Evolutionary conservation across 2,888 invertebrate genomes (phyloP).

Genomic region (Tinea trinotella): DNA sequence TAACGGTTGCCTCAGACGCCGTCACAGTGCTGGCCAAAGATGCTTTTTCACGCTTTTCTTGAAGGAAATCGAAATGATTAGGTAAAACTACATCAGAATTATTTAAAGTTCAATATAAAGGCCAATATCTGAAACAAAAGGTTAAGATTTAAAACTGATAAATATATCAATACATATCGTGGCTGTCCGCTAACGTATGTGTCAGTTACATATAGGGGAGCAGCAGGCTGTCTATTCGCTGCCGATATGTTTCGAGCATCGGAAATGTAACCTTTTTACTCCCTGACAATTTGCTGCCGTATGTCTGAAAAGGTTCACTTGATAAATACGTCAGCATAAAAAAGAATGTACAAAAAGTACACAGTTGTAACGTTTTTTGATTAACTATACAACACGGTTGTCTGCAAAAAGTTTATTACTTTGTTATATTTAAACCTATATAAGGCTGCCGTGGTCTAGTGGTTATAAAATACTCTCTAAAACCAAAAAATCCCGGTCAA

Average conservation of each 20-base stretch:
- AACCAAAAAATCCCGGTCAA: too few species aligned
- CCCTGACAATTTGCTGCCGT: conserved; percentile 1
- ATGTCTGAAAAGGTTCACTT: conserved; percentile 4
- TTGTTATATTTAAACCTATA: too few species aligned
- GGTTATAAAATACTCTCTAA: too few species aligned
- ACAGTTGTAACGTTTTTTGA: not conserved
- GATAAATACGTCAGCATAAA: not conserved
- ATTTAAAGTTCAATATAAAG: too few species aligned
- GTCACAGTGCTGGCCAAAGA: too few species aligned
- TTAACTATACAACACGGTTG: too few species aligned
- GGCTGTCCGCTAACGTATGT: not conserved
- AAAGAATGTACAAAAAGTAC: not conserved
- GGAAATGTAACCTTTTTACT: not conserved
- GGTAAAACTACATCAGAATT: too few species aligned
- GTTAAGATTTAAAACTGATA: not conserved
- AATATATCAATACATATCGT: not conserved
- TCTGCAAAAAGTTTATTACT: too few species aligned
- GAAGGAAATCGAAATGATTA: too few species aligned
- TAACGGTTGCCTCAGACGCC: too few species aligned
- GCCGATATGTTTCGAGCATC: not conserved
- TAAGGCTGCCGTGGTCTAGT: too few species aligned
- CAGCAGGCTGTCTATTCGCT: not conserved
- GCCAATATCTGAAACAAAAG: not conserved
- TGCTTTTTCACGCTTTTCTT: too few species aligned
- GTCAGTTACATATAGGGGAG: not conserved